phyloP scores from a whole-genome alignment of 2,888 invertebrate genomes.

The Apotomis turbidana region DNA sequence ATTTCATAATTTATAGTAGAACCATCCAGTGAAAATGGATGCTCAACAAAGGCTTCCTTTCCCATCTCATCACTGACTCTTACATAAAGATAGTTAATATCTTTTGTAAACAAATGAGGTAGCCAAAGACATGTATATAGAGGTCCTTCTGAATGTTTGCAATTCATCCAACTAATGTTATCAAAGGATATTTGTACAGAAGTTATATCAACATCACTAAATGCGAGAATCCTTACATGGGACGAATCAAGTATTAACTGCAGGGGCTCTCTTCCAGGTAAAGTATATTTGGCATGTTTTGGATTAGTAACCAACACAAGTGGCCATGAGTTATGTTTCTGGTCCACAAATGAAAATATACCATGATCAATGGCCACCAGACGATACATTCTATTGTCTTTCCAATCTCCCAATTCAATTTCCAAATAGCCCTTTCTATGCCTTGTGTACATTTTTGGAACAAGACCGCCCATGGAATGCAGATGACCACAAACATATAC shows the following conservation, averaged over 20 bases:
- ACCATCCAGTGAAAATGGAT: constrained; percentile 91
- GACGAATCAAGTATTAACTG: constrained; percentile 87
- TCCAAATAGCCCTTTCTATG: constrained; percentile 93
- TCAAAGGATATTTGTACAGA: constrained; percentile 88
- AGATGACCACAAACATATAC: constrained; percentile 96
- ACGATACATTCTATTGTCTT: constrained; percentile 93
- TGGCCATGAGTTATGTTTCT: constrained; percentile 91
- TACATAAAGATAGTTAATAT: constrained; percentile 87
- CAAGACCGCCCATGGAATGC: constrained; percentile 91
- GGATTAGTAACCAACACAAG: constrained; percentile 94
- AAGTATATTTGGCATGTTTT: constrained; percentile 90
- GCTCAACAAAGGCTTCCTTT: constrained; percentile 82
- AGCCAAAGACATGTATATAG: constrained; percentile 90
- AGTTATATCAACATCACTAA: constrained; percentile 87
- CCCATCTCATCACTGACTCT: constrained; percentile 83
- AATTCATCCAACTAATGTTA: constrained; percentile 85
- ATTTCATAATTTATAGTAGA: constrained; percentile 86
- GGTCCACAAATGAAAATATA: constrained; percentile 92
- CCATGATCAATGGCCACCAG: constrained; percentile 95
- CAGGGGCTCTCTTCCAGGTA: constrained; percentile 90
- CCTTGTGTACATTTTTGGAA: constrained; percentile 93
- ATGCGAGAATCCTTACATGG: constrained; percentile 92
- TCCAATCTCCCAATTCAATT: constrained; percentile 96
- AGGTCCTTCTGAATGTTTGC: constrained; percentile 85
- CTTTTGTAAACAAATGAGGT: constrained; percentile 85